Evolutionary conservation across 1,140 invertebrate genomes (phyloP).

Genomic region (Cardiocondyla obscurior): DNA sequence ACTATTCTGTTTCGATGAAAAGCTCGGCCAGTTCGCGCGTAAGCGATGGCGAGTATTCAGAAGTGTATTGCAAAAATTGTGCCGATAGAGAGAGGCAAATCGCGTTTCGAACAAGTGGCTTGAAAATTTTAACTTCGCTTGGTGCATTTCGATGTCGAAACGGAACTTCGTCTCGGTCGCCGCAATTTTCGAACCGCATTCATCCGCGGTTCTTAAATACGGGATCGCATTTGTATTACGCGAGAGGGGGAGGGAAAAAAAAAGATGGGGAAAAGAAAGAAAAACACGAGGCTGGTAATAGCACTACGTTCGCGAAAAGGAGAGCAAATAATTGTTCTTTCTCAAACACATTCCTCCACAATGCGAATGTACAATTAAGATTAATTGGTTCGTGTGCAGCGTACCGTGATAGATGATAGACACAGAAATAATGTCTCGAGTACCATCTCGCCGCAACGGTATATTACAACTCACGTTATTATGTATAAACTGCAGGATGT

Average conservation of each 20-base stretch:
- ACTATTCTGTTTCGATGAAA: conserved; percentile 56
- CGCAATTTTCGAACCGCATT: conserved; percentile 25
- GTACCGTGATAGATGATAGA: conserved; percentile 55
- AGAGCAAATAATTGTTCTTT: conserved; percentile 13
- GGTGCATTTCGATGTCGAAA: conserved; percentile 27
- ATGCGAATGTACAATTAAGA: conserved; percentile 50
- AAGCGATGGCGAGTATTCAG: conserved; percentile 64
- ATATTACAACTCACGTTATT: conserved; percentile 52
- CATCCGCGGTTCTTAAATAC: neutral
- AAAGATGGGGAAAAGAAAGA: neutral
- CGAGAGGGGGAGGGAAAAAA: no score
- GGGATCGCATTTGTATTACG: neutral
- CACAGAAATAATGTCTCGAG: conserved; percentile 31
- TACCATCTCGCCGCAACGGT: conserved; percentile 42
- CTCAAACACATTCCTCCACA: conserved; percentile 28
- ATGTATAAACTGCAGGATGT: conserved; percentile 45
- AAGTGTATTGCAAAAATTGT: conserved; percentile 69
- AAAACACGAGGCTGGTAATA: neutral
- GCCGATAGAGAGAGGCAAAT: conserved; percentile 66
- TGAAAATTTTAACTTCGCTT: conserved; percentile 64
- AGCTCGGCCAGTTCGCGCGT: conserved; percentile 49
- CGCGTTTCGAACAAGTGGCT: conserved; percentile 62
- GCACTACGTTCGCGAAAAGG: neutral
- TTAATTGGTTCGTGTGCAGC: conserved; percentile 52
- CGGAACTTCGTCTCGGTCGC: neutral